Conservation (phyloP, 2,113 vertebrate species). For the Corvus moneduloides region DNA sequence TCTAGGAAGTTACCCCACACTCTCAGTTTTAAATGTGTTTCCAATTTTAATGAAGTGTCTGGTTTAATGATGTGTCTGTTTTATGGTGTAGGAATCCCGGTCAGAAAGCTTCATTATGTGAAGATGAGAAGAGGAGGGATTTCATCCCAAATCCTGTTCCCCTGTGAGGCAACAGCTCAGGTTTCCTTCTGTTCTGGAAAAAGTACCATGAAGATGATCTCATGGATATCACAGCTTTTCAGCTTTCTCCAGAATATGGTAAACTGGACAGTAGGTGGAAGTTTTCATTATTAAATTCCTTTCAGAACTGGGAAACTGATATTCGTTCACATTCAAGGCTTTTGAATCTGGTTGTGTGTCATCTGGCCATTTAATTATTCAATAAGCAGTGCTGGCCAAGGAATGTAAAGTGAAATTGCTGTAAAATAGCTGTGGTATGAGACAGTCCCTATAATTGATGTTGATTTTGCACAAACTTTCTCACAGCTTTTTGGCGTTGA, state of each 20-base stretch:
- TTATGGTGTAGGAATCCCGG: neutral
- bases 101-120: neutral
- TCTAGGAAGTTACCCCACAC: neutral
- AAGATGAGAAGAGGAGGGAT: neutral
- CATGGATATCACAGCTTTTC: slow-evolving; percentile 6
- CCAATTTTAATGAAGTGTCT: neutral
- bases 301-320: slow-evolving; percentile 19
- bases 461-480: neutral
- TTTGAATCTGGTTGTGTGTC: neutral
- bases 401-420: neutral
- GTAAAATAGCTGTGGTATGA: neutral
- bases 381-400: neutral
- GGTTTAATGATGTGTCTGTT: neutral
- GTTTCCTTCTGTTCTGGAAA: slow-evolving; percentile 11
- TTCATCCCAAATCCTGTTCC: neutral
- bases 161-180: neutral
- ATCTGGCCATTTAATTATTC: slow-evolving; percentile 28
- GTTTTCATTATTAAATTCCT: neutral
- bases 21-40: neutral
- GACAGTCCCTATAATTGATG: neutral
- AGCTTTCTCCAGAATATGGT: neutral
- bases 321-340: neutral
- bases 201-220: neutral
- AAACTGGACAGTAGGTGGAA: neutral
- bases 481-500: neutral